Evolutionary conservation across 2,113 vertebrate genomes (phyloP), one percentile per base, ranked within the genome.

Genomic region (Sinocyclocheilus maitianheensis): DNA sequence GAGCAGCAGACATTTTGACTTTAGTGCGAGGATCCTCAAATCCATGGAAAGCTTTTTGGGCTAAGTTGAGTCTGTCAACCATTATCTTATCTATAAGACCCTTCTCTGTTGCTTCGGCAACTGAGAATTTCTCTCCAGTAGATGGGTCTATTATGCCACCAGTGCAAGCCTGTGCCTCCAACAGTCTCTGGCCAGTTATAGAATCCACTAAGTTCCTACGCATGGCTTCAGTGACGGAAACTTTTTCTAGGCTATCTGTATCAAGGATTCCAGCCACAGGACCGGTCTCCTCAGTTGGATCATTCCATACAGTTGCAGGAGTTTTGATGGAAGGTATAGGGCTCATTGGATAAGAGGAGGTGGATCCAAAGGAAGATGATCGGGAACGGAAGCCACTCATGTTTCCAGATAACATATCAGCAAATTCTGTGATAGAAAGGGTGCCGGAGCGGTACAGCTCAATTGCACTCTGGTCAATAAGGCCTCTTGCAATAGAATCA

Each of bases 21-120:
- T 99, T 99, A 91, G 97, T 98, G 92, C 97, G 97, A 0, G 97
- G 97, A 88, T 99, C 98, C 91, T 99, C 98, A 16, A 99, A 99
- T 90, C 98, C 98, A 0, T 95, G 94, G 92, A 96, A 99, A 83
- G 98, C 98, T 91, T 99, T 99, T 89, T 99, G 97, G 5, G 98
- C 98, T 77, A 99, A 93, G 91, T 95, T 99, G 90, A 99, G 96
- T 89, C 98, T 96, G 88, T 99, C 98, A 76, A 99, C 97, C 97
- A 99, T 98, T 91, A 97, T 91, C 88, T 96, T 97, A 92, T 99
- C 98, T 0, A 99, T 96, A 86, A 99, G 94, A 20, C 95, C 95
- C 90, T 95, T 97, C 92, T 92, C 93, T n/a, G 97, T 94, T 0
- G 97, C 97, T 0, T 99, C 97, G 0, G 93, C 84, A 0, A 98